Evolutionary conservation across 2,888 invertebrate species (phyloP), one percentile per base, ranked within the genome.

Genomic region (Oxytorus armatus): DNA sequence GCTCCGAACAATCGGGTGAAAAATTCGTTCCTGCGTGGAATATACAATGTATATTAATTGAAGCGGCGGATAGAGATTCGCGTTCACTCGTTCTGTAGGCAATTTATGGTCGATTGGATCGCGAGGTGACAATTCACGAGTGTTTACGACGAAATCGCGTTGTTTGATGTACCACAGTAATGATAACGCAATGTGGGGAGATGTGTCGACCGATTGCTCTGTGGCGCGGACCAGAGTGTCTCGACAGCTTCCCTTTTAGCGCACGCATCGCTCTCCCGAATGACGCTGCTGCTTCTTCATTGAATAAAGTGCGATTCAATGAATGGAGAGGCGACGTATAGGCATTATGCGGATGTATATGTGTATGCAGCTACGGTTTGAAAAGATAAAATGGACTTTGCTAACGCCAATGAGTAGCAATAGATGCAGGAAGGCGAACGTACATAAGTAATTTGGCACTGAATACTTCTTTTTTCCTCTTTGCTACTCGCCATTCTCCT

Each of bases 161-260:
- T 49, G 18, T 66, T 23, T 36, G 16, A 51, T 51, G 49, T 47
- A n/a, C 25, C 21, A 14, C 25, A 16, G 8, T 44, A 16, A 55
- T 11, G 18, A 42, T 4, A 55, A 44, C 39, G 53, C 18, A 42
- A n/a, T 39, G 23, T 23, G n/a, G 39, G 53, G 29, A 11, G 16
- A 47, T 33, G 14, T 25, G 53, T 42, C 44, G 59, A 14, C 11
- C 18, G n/a, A n/a, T n/a, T 59, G 18, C 23, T 53, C 42, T 16
- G 68, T 59, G 29, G 69, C 36, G 21, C 59, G 11, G 42, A 51
- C 39, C 39, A 59, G 36, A 61, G 77, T 76, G 86, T 86, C 86
- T 86, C 84, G 83, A 82, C 82, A 81, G 84, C 81, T 84, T 86
- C 86, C 86, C 82, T 83, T 83, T 85, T 83, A 79, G 72, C 73